phyloP scores from a whole-genome alignment of 2,888 invertebrate species.

The Apodemia mormo region DNA sequence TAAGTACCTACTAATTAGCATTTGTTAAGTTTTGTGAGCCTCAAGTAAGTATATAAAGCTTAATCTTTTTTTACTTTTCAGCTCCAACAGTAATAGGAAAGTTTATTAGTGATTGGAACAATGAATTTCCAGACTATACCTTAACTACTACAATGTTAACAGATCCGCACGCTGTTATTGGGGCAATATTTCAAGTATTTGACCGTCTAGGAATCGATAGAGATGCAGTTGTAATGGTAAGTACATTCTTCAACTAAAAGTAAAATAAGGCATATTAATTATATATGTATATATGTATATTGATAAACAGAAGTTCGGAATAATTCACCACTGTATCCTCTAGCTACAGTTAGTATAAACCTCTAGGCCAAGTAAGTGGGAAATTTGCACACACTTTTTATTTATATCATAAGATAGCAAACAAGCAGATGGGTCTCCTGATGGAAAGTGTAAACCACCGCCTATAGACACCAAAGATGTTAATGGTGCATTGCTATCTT shows the following conservation, averaged over 20 bases:
- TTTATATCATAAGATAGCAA: too few species aligned
- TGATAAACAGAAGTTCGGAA: too few species aligned
- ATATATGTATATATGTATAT: too few species aligned
- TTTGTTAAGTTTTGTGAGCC: background rate
- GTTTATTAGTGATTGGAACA: slow-evolving; percentile 62
- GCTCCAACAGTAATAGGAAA: slow-evolving; percentile 44
- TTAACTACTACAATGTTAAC: slow-evolving; percentile 56
- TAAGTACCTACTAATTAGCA: background rate
- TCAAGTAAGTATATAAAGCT: background rate
- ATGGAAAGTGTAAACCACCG: too few species aligned
- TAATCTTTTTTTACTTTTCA: slow-evolving; percentile 26
- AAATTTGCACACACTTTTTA: too few species aligned
- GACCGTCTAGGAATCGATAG: slow-evolving; percentile 61
- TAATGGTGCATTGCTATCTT: too few species aligned
- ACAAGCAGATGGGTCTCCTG: too few species aligned
- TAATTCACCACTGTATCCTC: too few species aligned
- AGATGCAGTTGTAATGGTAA: slow-evolving; percentile 58
- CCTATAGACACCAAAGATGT: too few species aligned
- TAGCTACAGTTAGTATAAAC: too few species aligned
- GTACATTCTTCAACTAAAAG: background rate
- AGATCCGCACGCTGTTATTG: slow-evolving; percentile 60
- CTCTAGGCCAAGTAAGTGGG: too few species aligned
- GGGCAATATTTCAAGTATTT: slow-evolving; percentile 57
- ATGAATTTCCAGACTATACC: slow-evolving; percentile 51
- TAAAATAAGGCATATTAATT: too few species aligned